Percentiles rank a stretch among this genome's conserved stretches.
These are phyloP conservation scores for Chamaetylas fuelleborni DNA, from an alignment of 2,113 vertebrate genomes.

Conservation along the genomic window DNA sequence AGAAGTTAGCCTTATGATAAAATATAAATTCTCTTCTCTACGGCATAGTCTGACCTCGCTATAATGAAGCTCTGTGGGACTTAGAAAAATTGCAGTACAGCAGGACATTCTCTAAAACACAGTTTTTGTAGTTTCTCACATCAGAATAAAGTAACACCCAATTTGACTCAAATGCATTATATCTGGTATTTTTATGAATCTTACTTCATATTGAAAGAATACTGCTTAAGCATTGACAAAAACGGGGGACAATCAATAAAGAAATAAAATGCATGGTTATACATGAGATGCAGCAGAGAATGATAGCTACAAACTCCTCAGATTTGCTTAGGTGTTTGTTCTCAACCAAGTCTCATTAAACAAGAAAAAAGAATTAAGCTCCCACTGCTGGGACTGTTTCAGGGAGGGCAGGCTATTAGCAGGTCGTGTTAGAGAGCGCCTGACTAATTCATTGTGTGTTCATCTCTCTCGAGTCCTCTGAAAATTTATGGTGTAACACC, in stretches of 20 bases:
- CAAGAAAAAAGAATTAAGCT: not conserved
- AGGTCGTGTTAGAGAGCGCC: not conserved
- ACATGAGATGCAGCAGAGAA: not conserved
- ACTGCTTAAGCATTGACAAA: not conserved
- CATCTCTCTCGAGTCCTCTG: not conserved
- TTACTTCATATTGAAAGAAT: not conserved
- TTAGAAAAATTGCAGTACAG: not conserved
- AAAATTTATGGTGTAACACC: not conserved
- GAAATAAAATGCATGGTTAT: not conserved
- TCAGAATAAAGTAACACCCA: not conserved
- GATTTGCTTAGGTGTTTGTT: not conserved
- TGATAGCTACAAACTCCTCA: not conserved
- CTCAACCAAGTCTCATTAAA: not conserved
- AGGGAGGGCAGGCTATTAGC: not conserved
- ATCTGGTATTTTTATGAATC: not conserved
- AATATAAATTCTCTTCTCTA: conserved; percentile 30
- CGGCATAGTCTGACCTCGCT: not conserved
- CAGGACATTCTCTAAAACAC: not conserved
- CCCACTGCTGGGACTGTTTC: not conserved
- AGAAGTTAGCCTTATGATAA: conserved; percentile 30
- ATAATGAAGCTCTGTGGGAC: conserved; percentile 52
- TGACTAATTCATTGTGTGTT: not conserved
- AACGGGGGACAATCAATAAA: conserved; percentile 2
- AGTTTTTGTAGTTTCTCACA: not conserved
- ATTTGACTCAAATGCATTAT: not conserved